phyloP scores from a whole-genome alignment of 2,888 invertebrate genomes.

The Morpho achilles region DNA sequence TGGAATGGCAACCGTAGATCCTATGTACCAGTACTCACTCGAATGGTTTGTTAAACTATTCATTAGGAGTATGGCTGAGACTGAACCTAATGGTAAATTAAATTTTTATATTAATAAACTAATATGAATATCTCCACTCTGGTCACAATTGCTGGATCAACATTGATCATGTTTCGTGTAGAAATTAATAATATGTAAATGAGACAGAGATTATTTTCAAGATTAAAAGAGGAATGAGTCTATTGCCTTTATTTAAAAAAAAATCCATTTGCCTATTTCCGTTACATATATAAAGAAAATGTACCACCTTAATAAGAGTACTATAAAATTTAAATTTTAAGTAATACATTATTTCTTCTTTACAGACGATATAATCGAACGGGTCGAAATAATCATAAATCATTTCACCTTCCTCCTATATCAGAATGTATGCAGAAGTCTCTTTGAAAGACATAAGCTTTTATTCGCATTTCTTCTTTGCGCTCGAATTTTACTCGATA shows the following conservation, averaged over 20 bases:
- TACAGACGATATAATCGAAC: slow-evolving; percentile 83
- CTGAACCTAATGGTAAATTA: slow-evolving; percentile 80
- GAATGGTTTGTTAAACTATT: slow-evolving; percentile 94
- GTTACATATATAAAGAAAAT: no score
- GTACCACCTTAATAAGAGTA: no score
- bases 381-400: slow-evolving; percentile 88
- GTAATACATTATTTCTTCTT: slow-evolving; percentile 9
- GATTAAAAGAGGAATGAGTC: no score
- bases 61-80: slow-evolving; percentile 83
- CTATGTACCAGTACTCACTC: slow-evolving; percentile 97
- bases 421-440: slow-evolving; percentile 91
- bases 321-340: no score
- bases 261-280: no score
- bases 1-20: slow-evolving; percentile 92
- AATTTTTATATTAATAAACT: not conserved
- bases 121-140: no score
- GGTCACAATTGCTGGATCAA: no score
- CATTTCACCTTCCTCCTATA: slow-evolving; percentile 91
- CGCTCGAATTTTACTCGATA: slow-evolving; percentile 82
- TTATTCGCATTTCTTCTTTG: slow-evolving; percentile 89
- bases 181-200: no score
- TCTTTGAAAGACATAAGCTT: slow-evolving; percentile 94
- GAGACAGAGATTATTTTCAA: no score
- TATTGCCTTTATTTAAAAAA: no score
- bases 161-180: no score